Evolutionary conservation across 2,113 vertebrate species (phyloP).

Genomic region (Triplophysa siluroides): DNA sequence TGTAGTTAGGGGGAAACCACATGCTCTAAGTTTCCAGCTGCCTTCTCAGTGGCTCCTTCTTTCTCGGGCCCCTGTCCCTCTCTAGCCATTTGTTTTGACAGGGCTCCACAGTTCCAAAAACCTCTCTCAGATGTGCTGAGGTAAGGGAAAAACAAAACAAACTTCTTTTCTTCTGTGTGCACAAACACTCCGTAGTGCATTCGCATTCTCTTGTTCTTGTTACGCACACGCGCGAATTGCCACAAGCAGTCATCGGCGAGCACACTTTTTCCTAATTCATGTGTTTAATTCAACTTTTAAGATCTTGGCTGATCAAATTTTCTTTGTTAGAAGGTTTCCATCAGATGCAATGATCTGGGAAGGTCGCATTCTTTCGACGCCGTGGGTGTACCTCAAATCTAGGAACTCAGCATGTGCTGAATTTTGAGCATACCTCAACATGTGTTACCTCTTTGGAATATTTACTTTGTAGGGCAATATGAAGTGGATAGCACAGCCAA

Average conservation of each 20-base stretch:
- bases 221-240: slow-evolving; percentile 24
- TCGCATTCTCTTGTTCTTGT: slow-evolving; percentile 34
- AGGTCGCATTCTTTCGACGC: slow-evolving; percentile 54
- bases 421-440: slow-evolving; percentile 74
- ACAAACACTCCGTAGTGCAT: slow-evolving; percentile 56
- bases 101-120: slow-evolving; percentile 85
- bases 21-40: slow-evolving; percentile 90
- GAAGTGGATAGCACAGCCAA: slow-evolving; percentile 73
- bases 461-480: slow-evolving; percentile 76
- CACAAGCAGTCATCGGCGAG: slow-evolving; percentile 18
- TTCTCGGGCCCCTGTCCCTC: slow-evolving; percentile 70
- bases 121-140: slow-evolving; percentile 84
- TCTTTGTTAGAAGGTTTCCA: slow-evolving; percentile 6
- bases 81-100: slow-evolving; percentile 88
- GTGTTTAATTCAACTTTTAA: slow-evolving; percentile 10
- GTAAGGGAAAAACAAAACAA: slow-evolving; percentile 84
- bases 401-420: slow-evolving; percentile 50
- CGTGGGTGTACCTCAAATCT: slow-evolving; percentile 30
- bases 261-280: not conserved
- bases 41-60: slow-evolving; percentile 89
- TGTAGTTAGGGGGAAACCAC: slow-evolving; percentile 76
- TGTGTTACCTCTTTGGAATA: slow-evolving; percentile 78
- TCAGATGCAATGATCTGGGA: slow-evolving; percentile 9
- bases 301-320: not conserved
- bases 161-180: slow-evolving; percentile 54